Base-by-base conservation (phyloP, 2,113 vertebrate species). In the Atractosteus spatula region DNA sequence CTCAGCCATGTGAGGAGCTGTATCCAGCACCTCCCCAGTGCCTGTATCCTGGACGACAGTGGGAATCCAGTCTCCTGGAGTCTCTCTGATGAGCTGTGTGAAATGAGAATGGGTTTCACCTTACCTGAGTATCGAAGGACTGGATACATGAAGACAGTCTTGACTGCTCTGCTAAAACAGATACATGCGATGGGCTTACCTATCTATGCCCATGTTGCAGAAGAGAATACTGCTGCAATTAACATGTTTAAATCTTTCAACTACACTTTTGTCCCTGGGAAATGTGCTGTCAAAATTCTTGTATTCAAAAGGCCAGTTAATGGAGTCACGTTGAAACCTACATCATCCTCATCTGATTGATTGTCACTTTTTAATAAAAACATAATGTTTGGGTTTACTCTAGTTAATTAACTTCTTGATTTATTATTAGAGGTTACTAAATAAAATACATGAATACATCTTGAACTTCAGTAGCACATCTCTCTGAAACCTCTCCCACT, bases 81-180 rank as follows among this genome's bases (percentile, higher is more conserved):
- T 13, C 17, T 89, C 71, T 84, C 78, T 47, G 84, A 91, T 57
- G 87, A 88, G 75, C 88, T 88, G 78, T 77, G 80, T 72, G 84
- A 86, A 44, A 80, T 88, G 76, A 87, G 86, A 75, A 87, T 82
- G 14, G 3, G 72, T 55, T 87, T 81, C 45, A 86, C 84, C 47
- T 61, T 87, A 43, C 82, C 86, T 0, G 75, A 86, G 4, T 71
- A 87, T 64, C 77, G 79, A 45, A 75, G 80, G 41, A 79, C 78
- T 3, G 84, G 88, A 56, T 85, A 86, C 10, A 80, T 74, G 69
- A 55, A 2, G 16, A 75, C 87, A 62, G 78, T 81, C 64, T 6
- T 71, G 62, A 66, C 77, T 7, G 75, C 71, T 0, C 70, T 84
- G 71, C 78, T 80, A 12, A 62, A 57, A 66, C 84, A 82, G 75